phyloP scores from a whole-genome alignment of 1,140 invertebrate genomes.

The Drosophila sucinea region DNA sequence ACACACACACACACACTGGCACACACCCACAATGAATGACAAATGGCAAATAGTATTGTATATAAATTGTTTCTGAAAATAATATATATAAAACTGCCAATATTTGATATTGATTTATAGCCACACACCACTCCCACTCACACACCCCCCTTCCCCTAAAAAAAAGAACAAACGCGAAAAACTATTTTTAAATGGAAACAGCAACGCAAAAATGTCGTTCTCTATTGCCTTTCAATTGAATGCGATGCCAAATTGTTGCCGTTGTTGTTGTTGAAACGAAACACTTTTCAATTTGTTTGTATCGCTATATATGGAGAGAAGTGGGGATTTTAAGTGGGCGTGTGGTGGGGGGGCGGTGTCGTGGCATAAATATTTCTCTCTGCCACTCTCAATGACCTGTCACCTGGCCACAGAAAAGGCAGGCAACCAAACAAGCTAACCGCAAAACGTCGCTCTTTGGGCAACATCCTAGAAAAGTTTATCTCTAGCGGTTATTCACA shows the following conservation, averaged over 20 bases:
- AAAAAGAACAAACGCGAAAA: not conserved
- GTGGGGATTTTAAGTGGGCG: not conserved
- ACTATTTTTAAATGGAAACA: conserved; percentile 19
- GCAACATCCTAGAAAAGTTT: conserved; percentile 12
- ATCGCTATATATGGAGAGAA: not conserved
- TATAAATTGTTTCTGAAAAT: conserved; percentile 13
- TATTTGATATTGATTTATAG: conserved; percentile 30
- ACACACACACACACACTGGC: not conserved
- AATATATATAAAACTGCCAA: conserved; percentile 18
- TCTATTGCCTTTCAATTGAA: conserved; percentile 18
- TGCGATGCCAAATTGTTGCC: conserved; percentile 3
- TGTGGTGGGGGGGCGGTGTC: not conserved
- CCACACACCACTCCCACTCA: not conserved
- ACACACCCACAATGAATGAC: not conserved
- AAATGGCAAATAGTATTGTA: conserved; percentile 13
- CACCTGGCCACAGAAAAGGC: conserved; percentile 4
- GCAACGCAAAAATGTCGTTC: conserved; percentile 12
- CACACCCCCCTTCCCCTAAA: not conserved
- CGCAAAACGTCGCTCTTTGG: conserved; percentile 9
- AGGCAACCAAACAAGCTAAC: conserved; percentile 12
- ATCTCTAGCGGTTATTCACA: conserved; percentile 71
- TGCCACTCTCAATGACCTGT: conserved; percentile 5
- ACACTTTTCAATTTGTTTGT: conserved; percentile 12
- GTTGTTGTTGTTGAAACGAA: not conserved
- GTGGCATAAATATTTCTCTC: conserved; percentile 8